Evolutionary conservation across 1,140 invertebrate genomes (phyloP), one percentile per base, ranked within the genome.

Genomic region (Diprion similis): DNA sequence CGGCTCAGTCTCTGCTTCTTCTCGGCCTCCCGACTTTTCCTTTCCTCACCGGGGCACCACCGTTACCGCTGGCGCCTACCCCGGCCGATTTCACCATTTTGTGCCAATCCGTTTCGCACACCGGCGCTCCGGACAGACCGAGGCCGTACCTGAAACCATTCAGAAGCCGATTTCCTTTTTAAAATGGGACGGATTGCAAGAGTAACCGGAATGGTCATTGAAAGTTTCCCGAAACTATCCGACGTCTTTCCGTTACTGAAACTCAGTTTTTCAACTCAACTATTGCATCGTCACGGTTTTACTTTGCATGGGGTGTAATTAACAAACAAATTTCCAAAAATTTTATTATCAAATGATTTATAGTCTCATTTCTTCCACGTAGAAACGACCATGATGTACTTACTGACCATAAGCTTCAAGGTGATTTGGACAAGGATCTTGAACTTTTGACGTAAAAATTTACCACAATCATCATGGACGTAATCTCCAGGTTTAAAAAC

Each of bases 31-130:
- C 91, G 18, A 93, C 93, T 88, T 95, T 95, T 85, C 94, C 94
- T 89, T 95, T 95, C 84, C 94, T 91, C 74, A 95, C 93, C 1
- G 93, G 91, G 76, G 91, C 90, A 8, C 87, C 88, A 0, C 87
- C 86, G 69, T 87, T 89, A 47, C 92, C 91, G 66, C 89, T 87
- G 46, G 90, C 89, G 73, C 89, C 88, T 76, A 89, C 89, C 76
- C 91, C 87, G 37, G 91, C 91, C 70, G 88, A 87, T 87, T 97
- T 97, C 83, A 96, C 90, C 81, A 96, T 90, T 89, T 97, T 97
- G 83, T 96, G 94, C 92, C 95, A 97, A 89, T 97, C 96, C 87
- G 96, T 94, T 88, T 97, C 96, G 90, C 96, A 97, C 45, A 97
- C 92, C 77, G 96, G 90, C 79, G 92, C 93, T 51, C 95, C 95